Percentiles rank a stretch among this genome's conserved stretches.
These are phyloP conservation scores for Homarus americanus DNA, from an alignment of 1,140 invertebrate species.

Conservation along the genomic window DNA sequence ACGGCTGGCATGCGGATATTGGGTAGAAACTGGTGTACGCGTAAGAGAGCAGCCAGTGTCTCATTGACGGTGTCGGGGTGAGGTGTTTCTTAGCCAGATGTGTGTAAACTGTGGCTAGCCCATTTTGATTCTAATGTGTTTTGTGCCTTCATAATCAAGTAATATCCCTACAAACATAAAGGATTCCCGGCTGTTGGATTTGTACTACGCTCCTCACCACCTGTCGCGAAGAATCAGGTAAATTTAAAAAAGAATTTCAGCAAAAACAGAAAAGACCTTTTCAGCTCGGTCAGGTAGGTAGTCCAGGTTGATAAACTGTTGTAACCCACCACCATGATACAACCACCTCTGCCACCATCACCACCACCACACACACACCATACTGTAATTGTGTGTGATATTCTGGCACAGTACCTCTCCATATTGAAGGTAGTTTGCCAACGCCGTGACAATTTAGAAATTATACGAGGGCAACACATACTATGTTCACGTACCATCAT, in stretches of 20 bases:
- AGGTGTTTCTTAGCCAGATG: conserved; percentile 9
- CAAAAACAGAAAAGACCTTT: neutral
- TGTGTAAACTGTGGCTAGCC: conserved; percentile 1
- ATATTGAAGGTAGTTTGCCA: no score
- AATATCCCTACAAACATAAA: neutral
- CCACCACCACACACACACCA: no score
- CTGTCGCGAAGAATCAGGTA: neutral
- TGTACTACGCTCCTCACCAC: neutral
- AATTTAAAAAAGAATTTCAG: neutral
- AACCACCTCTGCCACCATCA: no score
- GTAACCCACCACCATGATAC: no score
- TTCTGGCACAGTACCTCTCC: no score
- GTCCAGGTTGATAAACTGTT: neutral
- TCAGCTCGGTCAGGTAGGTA: neutral
- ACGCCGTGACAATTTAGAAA: no score
- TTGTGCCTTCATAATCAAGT: conserved; percentile 25
- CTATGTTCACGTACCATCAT: no score
- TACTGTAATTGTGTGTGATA: no score
- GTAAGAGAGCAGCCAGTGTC: conserved; percentile 3
- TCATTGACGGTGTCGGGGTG: conserved; percentile 32
- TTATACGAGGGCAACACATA: no score
- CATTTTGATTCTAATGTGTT: conserved; percentile 12
- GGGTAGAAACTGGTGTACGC: conserved; percentile 33
- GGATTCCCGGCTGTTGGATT: conserved; percentile 23
- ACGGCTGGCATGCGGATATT: neutral